phyloP scores from a whole-genome alignment of 2,113 vertebrate genomes.

The Polypterus senegalus region DNA sequence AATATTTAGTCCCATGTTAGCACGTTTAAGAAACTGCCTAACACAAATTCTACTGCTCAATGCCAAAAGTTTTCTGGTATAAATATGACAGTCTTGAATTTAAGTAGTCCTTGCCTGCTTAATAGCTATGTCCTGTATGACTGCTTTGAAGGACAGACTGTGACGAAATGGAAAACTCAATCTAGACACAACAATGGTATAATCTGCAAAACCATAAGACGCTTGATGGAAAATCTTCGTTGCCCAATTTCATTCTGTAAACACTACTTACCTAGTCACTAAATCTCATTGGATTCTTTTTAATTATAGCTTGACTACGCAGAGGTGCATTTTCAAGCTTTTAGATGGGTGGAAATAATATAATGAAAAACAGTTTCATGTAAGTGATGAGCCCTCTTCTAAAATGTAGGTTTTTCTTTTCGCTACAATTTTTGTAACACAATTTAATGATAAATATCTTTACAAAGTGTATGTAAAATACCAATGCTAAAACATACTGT shows the following conservation, averaged over 20 bases:
- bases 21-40: background rate
- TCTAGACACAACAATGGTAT: conserved; percentile 1
- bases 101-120: background rate
- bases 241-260: conserved; percentile 9
- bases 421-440: too few relatives aligned
- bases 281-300: background rate
- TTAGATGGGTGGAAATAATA: background rate
- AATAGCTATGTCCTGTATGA: conserved; percentile 2
- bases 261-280: conserved; percentile 16
- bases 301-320: background rate
- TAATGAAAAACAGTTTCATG: too few relatives aligned
- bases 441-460: too few relatives aligned
- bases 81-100: background rate
- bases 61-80: background rate
- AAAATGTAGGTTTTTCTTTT: too few relatives aligned
- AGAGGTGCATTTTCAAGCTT: background rate
- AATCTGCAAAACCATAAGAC: conserved; percentile 3
- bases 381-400: too few relatives aligned
- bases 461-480: too few relatives aligned
- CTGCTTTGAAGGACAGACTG: background rate
- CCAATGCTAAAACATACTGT: too few relatives aligned
- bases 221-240: conserved; percentile 21
- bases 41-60: background rate
- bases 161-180: conserved; percentile 21
- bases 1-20: background rate